Evolutionary conservation across 2,888 invertebrate species (phyloP).

Genomic region (Graphium colonna): DNA sequence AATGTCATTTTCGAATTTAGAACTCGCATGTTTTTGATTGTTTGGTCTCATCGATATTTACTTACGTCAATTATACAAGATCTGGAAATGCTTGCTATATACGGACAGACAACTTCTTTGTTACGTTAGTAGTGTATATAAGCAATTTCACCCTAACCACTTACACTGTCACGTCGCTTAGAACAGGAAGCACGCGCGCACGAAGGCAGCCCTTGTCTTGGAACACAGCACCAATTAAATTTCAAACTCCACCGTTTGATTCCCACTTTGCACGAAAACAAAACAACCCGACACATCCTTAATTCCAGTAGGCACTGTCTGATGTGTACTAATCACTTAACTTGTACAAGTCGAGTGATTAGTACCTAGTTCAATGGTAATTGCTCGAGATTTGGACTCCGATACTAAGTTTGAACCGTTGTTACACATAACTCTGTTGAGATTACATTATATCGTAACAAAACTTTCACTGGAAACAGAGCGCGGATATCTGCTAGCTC

Average conservation of each 20-base stretch:
- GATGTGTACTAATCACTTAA: conserved; percentile 1
- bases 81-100: background rate
- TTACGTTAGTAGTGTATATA: background rate
- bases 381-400: background rate
- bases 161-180: conserved; percentile 23
- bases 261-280: conserved; percentile 60
- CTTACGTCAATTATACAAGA: background rate
- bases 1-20: too few relatives aligned
- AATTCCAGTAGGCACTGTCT: conserved; percentile 5
- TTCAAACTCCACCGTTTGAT: conserved; percentile 65
- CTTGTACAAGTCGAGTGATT: background rate
- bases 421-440: background rate
- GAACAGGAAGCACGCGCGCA: conserved; percentile 50
- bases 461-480: too few relatives aligned
- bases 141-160: conserved; percentile 19
- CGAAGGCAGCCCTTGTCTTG: conserved; percentile 58
- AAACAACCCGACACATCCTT: conserved; percentile 32
- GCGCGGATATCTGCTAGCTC: too few relatives aligned
- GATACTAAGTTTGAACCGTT: background rate
- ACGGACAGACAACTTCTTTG: background rate
- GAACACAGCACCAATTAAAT: conserved; percentile 77
- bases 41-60: too few relatives aligned
- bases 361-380: background rate
- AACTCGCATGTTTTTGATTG: too few relatives aligned
- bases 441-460: background rate